Evolutionary conservation across 2,797 vertebrate species (phyloP).

Genomic region (Eleutherodactylus coqui): DNA sequence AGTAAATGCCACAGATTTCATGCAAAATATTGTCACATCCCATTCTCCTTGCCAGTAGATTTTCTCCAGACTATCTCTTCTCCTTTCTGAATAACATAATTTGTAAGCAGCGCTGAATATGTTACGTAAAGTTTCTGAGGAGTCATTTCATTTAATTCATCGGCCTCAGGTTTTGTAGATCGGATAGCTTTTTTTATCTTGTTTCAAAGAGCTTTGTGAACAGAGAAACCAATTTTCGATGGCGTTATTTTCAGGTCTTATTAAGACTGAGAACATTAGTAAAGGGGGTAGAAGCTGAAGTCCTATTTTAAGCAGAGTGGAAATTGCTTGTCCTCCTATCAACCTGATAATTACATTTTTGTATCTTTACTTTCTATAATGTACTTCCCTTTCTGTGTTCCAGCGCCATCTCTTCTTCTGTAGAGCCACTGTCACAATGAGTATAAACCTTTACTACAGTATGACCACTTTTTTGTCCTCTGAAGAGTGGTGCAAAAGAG

Average conservation of each 20-base stretch:
- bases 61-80: background rate
- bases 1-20: background rate
- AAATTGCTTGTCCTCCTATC: constrained; percentile 2
- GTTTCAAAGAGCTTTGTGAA: constrained; percentile 39
- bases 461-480: no score
- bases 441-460: no score
- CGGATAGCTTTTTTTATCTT: constrained; percentile 12
- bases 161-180: background rate
- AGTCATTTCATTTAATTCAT: background rate
- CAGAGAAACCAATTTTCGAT: constrained; percentile 27
- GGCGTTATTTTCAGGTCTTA: constrained; percentile 4
- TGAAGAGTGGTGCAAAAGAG: no score
- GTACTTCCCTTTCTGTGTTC: background rate
- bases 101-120: constrained; percentile 1
- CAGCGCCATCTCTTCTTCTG: background rate
- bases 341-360: constrained; percentile 39
- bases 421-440: background rate
- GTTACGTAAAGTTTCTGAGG: constrained; percentile 26
- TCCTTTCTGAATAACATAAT: constrained; percentile 22
- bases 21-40: background rate
- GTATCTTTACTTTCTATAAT: background rate
- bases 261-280: constrained; percentile 15
- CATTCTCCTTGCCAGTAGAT: background rate
- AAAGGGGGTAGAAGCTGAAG: background rate
- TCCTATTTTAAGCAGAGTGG: constrained; percentile 24